A percentile compares a stretch with the other conserved stretches of the same genome.
Evolutionary conservation across 2,888 invertebrate genomes (phyloP).

Genomic region (Muschampia plurimacula): DNA sequence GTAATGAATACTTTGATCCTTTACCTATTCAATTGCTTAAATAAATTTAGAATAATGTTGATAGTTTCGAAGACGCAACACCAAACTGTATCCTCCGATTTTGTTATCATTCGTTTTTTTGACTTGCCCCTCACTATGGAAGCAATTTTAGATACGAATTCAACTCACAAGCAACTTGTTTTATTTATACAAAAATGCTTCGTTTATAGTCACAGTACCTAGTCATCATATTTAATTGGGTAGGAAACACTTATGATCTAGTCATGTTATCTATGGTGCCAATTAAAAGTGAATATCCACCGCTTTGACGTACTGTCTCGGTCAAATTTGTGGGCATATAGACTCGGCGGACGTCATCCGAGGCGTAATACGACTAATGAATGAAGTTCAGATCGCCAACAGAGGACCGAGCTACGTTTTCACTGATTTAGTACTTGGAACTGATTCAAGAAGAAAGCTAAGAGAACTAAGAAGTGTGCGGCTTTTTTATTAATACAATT

Average conservation of each 20-base stretch:
- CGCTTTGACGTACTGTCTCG: conserved; percentile 19
- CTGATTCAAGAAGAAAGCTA: conserved; percentile 44
- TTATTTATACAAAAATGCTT: background rate
- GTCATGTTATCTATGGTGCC: conserved; percentile 8
- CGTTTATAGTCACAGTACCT: background rate
- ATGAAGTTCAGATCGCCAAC: conserved; percentile 48
- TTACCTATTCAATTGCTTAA: too few species aligned
- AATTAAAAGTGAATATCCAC: conserved; percentile 1
- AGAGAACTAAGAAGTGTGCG: conserved; percentile 27
- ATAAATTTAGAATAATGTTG: too few species aligned
- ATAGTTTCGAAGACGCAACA: too few species aligned
- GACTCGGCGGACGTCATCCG: conserved; percentile 48
- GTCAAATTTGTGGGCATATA: conserved; percentile 31
- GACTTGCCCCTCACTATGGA: too few species aligned
- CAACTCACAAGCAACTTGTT: too few species aligned
- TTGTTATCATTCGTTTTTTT: too few species aligned
- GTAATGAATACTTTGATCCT: too few species aligned
- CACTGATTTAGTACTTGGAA: conserved; percentile 46
- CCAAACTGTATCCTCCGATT: too few species aligned
- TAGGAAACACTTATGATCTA: background rate
- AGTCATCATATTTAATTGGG: background rate
- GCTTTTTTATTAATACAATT: conserved; percentile 9
- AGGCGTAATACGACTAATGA: conserved; percentile 48
- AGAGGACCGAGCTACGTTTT: conserved; percentile 18
- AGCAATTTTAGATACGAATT: too few species aligned